Percentiles rank a stretch among this genome's conserved stretches.
Conservation (phyloP, 2,113 vertebrate species). For the Takifugu bimaculatus region DNA sequence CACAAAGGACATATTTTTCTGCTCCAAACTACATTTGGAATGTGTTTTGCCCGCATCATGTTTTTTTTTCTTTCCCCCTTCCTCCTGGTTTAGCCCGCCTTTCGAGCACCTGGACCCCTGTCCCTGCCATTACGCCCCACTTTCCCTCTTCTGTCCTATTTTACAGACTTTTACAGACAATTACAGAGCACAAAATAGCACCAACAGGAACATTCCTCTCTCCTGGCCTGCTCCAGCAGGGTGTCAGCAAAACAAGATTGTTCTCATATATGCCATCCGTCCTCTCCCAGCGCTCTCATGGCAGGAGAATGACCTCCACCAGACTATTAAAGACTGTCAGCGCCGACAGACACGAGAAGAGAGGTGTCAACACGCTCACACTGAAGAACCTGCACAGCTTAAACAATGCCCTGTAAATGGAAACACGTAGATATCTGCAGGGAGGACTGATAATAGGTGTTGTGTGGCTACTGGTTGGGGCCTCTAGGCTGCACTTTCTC, state of each 20-base stretch:
- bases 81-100: conserved; percentile 27
- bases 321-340: conserved; percentile 66
- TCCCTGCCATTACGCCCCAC: conserved; percentile 32
- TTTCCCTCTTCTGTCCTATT: conserved; percentile 44
- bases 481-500: conserved; percentile 57
- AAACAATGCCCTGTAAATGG: conserved; percentile 65
- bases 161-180: conserved; percentile 54
- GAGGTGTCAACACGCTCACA: conserved; percentile 57
- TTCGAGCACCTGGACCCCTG: conserved; percentile 36
- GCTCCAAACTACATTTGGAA: conserved; percentile 22
- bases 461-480: conserved; percentile 57
- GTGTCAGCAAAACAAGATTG: conserved; percentile 46
- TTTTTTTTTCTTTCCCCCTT: conserved; percentile 23
- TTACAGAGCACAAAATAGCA: conserved; percentile 56
- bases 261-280: conserved; percentile 23
- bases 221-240: conserved; percentile 23
- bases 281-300: conserved; percentile 33
- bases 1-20: conserved; percentile 14
- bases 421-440: conserved; percentile 60
- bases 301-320: conserved; percentile 47
- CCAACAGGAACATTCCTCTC: conserved; percentile 37
- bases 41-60: conserved; percentile 16
- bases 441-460: conserved; percentile 70
- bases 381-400: conserved; percentile 46
- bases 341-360: conserved; percentile 50